Evolutionary conservation across 2,888 invertebrate genomes (phyloP).

Genomic region (Asteroscopus sphinx): DNA sequence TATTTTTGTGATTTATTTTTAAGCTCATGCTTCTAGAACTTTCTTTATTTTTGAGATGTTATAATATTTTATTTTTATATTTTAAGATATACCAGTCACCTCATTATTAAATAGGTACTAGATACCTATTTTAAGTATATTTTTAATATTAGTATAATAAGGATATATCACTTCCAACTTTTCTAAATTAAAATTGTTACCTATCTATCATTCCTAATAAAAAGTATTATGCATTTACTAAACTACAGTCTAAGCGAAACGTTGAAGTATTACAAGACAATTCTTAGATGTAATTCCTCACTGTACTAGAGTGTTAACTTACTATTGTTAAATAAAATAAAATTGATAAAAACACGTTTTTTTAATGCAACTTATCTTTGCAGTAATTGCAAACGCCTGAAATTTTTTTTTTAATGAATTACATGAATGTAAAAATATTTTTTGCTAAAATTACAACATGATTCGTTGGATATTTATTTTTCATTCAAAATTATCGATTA

Average conservation of each 20-base stretch:
- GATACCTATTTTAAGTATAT: neutral
- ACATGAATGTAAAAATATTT: no score
- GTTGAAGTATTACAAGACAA: constrained; percentile 40
- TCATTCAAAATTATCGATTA: constrained; percentile 71
- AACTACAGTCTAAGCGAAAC: constrained; percentile 18
- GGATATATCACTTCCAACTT: constrained; percentile 7
- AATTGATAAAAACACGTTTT: constrained; percentile 12
- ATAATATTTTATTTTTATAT: neutral
- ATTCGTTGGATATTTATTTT: neutral
- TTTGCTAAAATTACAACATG: neutral
- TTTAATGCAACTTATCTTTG: neutral
- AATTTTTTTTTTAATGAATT: no score
- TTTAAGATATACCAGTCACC: neutral
- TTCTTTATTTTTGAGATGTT: neutral
- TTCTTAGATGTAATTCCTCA: constrained; percentile 27
- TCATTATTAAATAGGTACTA: neutral
- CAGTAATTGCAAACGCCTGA: no score
- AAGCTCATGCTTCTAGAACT: no score
- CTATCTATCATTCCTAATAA: constrained; percentile 27
- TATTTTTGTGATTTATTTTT: neutral
- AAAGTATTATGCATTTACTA: constrained; percentile 46
- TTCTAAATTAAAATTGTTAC: neutral
- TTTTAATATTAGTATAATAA: neutral
- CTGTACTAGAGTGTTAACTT: constrained; percentile 25
- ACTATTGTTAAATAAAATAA: constrained; percentile 44